Percentiles rank a stretch among this genome's conserved stretches.
Conservation (phyloP, 2,888 invertebrate genomes). For the Creontiades dilutus region DNA sequence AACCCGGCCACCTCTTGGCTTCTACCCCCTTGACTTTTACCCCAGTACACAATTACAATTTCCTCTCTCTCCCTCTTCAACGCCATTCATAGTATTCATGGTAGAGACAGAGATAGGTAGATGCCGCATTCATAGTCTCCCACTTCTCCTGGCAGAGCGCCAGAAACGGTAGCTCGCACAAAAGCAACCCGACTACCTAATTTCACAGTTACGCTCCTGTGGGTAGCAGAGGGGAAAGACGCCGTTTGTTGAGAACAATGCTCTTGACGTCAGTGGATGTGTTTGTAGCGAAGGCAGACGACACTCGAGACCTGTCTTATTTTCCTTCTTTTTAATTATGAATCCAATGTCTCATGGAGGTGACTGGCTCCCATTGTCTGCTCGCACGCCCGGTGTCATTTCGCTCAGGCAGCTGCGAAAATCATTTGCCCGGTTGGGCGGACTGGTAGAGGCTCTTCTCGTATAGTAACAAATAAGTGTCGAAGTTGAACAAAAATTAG, state of each 20-base stretch:
- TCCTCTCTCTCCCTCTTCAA: background rate
- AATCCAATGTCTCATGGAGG: background rate
- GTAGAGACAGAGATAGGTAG: background rate
- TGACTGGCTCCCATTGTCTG: background rate
- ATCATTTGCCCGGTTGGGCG: too few species aligned
- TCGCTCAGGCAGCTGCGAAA: too few species aligned
- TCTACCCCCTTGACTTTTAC: background rate
- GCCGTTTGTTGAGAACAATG: background rate
- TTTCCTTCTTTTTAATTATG: background rate
- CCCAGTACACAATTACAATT: background rate
- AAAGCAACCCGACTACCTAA: background rate
- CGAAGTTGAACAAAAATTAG: too few species aligned
- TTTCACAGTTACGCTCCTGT: conserved; percentile 7
- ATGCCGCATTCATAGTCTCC: too few species aligned
- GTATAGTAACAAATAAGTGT: too few species aligned
- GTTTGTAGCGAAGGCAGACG: background rate
- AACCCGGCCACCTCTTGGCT: background rate
- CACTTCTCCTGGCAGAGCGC: background rate
- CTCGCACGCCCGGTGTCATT: too few species aligned
- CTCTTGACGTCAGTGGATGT: background rate
- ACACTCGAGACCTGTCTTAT: background rate
- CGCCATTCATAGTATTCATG: background rate
- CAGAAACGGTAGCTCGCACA: background rate
- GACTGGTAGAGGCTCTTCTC: too few species aligned
- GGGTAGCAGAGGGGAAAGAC: background rate